Base-by-base conservation (phyloP, 2,888 invertebrate species). In the Andrena haemorrhoa region DNA sequence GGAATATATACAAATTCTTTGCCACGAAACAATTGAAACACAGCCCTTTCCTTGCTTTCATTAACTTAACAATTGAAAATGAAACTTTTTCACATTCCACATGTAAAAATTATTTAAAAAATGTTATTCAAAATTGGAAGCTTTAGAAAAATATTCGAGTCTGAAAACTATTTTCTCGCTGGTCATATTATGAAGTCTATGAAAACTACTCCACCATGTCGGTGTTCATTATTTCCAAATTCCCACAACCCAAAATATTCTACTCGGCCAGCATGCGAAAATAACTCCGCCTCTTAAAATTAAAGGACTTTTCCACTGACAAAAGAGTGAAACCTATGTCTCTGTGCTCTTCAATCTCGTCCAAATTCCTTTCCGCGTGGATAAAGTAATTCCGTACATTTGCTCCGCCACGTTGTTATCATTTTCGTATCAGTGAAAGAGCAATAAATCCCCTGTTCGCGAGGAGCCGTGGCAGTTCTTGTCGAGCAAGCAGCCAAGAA, bases 401-500 rank as follows among this genome's bases (percentile, higher is more conserved):
- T 33, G 12, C n/a, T 53, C 31, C 7, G 56, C 16, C 58, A 5
- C 16, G 12, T 58, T 16, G 60, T 60, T 60, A 33, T 60, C 6
- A n/a, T n/a, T 73, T 20, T 29, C 49, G 29, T 61, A 33, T 26
- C 41, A 58, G 31, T 8, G 16, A 47, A 49, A 71, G 10, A 20
- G 20, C 41, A 78, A 66, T 71, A 75, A 75, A 31, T 79, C 58
- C 41, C 16, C n/a, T 26, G 23, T 68, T 60, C 20, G 10, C 31
- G 33, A 10, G 51, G 4, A 65, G 47, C 8, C 49, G 7, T 64
- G 41, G 20, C 23, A 12, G 51, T 61, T 75, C 63, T 56, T 53
- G 61, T 79, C 26, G 53, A 47, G 33, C 33, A 63, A 69, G 69
- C 33, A 73, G 68, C 68, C 47, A 73, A 68, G 63, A 56, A 81